Conservation (phyloP, 2,113 vertebrate species). For the Hipposideros armiger region DNA sequence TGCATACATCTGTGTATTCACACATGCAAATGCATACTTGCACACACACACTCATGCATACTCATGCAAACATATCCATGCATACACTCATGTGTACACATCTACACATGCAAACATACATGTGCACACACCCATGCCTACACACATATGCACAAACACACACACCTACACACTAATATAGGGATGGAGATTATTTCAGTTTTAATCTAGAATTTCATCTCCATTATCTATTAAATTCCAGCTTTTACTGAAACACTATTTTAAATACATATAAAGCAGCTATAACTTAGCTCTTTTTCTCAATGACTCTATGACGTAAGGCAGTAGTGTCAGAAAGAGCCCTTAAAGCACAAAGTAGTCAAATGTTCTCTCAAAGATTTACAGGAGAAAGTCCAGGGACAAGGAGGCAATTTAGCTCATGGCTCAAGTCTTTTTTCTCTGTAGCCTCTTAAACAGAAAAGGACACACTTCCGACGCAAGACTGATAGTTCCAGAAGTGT, state of each 20-base stretch:
- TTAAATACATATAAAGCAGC: background rate
- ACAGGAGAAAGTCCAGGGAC: background rate
- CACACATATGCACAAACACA: background rate
- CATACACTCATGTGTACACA: background rate
- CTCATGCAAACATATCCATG: background rate
- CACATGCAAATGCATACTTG: background rate
- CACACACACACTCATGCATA: background rate
- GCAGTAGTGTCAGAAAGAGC: background rate
- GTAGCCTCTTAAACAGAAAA: conserved; percentile 17
- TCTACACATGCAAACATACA: background rate
- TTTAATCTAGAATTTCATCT: conserved; percentile 70
- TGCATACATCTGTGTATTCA: background rate
- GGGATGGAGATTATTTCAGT: conserved; percentile 63
- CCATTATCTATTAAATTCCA: conserved; percentile 38
- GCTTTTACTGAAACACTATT: background rate
- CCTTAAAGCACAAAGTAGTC: background rate
- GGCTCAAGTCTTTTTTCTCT: background rate
- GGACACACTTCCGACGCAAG: background rate
- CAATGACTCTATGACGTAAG: background rate
- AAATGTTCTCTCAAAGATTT: conserved; percentile 11
- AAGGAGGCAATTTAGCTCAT: background rate
- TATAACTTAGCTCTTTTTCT: conserved; percentile 7
- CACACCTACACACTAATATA: background rate
- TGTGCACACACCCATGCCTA: background rate
- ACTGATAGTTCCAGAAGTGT: background rate